These are phyloP conservation scores for Eupithecia insigniata DNA, from an alignment of 2,888 invertebrate genomes.

Conservation along the genomic window DNA sequence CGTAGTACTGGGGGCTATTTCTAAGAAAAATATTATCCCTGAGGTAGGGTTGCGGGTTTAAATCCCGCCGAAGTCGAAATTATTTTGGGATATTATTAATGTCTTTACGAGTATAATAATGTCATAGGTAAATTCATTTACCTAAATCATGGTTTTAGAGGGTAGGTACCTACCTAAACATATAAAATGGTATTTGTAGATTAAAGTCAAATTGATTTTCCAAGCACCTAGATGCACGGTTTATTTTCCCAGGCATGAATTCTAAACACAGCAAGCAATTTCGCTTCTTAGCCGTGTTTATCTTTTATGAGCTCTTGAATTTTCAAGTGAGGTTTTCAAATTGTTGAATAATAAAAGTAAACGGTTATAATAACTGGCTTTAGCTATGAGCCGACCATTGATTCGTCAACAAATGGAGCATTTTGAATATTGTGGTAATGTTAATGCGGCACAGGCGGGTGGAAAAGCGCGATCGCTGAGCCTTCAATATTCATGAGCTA, in stretches of 20 bases:
- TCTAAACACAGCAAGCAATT: conserved; percentile 20
- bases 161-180: too few relatives aligned
- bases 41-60: too few relatives aligned
- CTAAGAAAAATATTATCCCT: too few relatives aligned
- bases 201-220: background rate
- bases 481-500: conserved; percentile 78
- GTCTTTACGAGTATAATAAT: too few relatives aligned
- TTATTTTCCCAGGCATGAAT: conserved; percentile 5
- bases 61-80: too few relatives aligned
- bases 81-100: too few relatives aligned
- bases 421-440: conserved; percentile 64
- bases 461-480: conserved; percentile 58
- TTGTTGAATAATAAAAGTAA: conserved; percentile 31
- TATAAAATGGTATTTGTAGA: background rate
- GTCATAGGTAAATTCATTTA: too few relatives aligned
- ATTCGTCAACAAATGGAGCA: conserved; percentile 57
- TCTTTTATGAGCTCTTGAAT: conserved; percentile 27
- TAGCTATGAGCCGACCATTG: conserved; percentile 38
- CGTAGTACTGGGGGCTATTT: too few relatives aligned
- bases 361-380: conserved; percentile 35
- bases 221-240: conserved; percentile 8
- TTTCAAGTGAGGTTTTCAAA: conserved; percentile 28
- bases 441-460: conserved; percentile 60
- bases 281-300: conserved; percentile 21
- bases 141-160: too few relatives aligned